Evolutionary conservation across 2,888 invertebrate species (phyloP).

Genomic region (Furcula furcula): DNA sequence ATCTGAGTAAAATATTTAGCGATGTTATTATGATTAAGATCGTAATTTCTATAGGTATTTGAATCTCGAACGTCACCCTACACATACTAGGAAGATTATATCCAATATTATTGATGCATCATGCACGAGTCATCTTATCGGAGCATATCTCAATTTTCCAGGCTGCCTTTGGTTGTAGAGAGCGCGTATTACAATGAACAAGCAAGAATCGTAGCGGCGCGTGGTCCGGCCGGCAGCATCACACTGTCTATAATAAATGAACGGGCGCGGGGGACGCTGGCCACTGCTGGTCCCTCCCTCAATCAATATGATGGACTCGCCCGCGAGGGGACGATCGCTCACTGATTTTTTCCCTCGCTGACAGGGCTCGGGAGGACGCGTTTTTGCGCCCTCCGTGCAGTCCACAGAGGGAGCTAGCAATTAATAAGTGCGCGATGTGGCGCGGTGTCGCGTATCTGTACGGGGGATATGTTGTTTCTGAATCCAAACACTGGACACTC

Average conservation of each 20-base stretch:
- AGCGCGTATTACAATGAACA: constrained; percentile 34
- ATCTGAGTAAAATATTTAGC: too few relatives aligned
- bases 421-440: constrained; percentile 72
- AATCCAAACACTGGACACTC: constrained; percentile 45
- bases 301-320: constrained; percentile 83
- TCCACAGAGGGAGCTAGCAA: constrained; percentile 72
- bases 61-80: too few relatives aligned
- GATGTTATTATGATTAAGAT: too few relatives aligned
- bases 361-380: constrained; percentile 78
- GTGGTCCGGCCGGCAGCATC: constrained; percentile 59
- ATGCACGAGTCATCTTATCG: too few relatives aligned
- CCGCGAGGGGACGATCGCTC: constrained; percentile 82
- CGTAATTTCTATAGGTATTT: too few relatives aligned
- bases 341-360: constrained; percentile 82
- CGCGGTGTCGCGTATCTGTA: constrained; percentile 28
- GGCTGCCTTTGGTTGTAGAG: constrained; percentile 1
- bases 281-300: constrained; percentile 81
- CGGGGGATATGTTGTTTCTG: constrained; percentile 23
- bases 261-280: constrained; percentile 78
- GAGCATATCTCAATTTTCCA: too few relatives aligned
- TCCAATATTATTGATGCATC: too few relatives aligned
- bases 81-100: too few relatives aligned
- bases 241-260: constrained; percentile 82
- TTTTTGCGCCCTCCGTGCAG: constrained; percentile 75
- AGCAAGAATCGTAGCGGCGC: constrained; percentile 35